Conservation (phyloP, 2,797 vertebrate species). For the Mycteria americana region DNA sequence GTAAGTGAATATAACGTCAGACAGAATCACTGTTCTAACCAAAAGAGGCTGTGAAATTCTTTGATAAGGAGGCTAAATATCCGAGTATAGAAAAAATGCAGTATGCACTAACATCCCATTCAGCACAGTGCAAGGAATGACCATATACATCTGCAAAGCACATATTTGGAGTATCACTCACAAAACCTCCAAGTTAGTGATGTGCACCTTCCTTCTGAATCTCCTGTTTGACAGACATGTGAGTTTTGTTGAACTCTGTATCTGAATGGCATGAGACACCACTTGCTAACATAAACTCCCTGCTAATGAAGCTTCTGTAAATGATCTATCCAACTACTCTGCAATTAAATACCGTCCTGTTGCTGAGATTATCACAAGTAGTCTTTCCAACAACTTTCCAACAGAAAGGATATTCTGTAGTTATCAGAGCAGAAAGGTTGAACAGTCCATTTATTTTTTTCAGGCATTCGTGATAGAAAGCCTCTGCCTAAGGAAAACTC, state of each 20-base stretch:
- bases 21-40: background rate
- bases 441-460: background rate
- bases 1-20: background rate
- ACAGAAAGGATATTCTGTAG: background rate
- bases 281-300: background rate
- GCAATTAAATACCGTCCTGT: background rate
- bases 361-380: background rate
- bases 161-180: background rate
- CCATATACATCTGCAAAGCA: background rate
- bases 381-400: background rate
- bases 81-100: background rate
- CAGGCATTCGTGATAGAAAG: background rate
- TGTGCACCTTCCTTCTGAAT: background rate
- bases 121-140: background rate
- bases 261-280: background rate
- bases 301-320: background rate
- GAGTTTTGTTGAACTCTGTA: background rate
- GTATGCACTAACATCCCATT: background rate
- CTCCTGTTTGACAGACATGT: accelerated
- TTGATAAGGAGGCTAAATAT: background rate
- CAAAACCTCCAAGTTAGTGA: background rate
- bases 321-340: background rate
- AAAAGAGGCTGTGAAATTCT: background rate
- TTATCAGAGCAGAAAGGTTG: background rate
- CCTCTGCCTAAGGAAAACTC: background rate